A percentile compares a stretch with the other conserved stretches of the same genome.
These are phyloP conservation scores for Scaptomyza polygonia DNA, from an alignment of 2,888 invertebrate species.

Conservation along the genomic window DNA sequence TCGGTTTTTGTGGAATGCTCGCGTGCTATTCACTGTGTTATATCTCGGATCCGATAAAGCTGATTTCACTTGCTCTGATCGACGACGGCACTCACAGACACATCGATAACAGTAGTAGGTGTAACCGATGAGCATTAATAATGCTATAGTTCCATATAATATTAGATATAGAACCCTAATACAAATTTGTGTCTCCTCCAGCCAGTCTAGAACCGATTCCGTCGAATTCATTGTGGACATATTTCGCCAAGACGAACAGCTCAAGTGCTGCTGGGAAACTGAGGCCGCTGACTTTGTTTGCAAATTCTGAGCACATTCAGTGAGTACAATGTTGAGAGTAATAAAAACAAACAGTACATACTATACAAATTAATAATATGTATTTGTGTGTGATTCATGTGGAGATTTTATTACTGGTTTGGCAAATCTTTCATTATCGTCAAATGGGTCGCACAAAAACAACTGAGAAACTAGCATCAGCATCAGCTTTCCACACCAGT, in stretches of 20 bases:
- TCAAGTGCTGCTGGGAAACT: slow-evolving; percentile 16
- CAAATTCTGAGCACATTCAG: not conserved
- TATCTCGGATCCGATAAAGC: not conserved
- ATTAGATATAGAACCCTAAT: slow-evolving; percentile 33
- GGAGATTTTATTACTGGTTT: slow-evolving; percentile 24
- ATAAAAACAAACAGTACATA: no score
- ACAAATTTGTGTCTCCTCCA: not conserved
- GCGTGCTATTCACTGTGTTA: not conserved
- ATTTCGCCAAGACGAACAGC: slow-evolving; percentile 18
- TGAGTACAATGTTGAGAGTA: slow-evolving; percentile 2
- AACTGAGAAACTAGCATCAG: slow-evolving; percentile 18
- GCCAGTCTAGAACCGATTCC: not conserved
- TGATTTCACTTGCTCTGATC: not conserved
- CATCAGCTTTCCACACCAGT: slow-evolving; percentile 4
- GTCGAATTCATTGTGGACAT: slow-evolving; percentile 39
- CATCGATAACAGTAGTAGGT: slow-evolving; percentile 39
- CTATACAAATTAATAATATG: not conserved
- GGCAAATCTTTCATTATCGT: slow-evolving; percentile 52
- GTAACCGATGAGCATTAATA: slow-evolving; percentile 20
- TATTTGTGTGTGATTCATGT: slow-evolving; percentile 28
- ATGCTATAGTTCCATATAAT: slow-evolving; percentile 1
- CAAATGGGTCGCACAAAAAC: slow-evolving; percentile 19
- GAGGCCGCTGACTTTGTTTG: slow-evolving; percentile 15
- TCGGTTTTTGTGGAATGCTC: slow-evolving; percentile 15
- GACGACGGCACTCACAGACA: slow-evolving; percentile 33